Evolutionary conservation across 2,888 invertebrate species (phyloP).

Genomic region (Autographa pulchrina): DNA sequence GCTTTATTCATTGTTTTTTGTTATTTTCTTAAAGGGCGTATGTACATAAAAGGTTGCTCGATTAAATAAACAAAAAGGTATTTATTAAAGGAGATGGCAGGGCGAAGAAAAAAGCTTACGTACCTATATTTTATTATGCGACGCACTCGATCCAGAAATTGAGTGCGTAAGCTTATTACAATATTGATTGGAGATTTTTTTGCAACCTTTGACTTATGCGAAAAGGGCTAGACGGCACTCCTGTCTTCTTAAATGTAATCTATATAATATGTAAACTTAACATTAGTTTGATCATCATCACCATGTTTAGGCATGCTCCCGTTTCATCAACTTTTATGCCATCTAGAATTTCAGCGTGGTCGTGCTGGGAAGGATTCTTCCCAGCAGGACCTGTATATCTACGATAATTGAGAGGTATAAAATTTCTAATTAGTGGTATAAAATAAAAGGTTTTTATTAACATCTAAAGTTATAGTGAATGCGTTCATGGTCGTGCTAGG

Average conservation of each 20-base stretch:
- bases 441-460: too few species aligned
- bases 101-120: not conserved
- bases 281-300: too few species aligned
- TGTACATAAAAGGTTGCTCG: not conserved
- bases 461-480: too few species aligned
- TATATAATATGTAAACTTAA: not conserved
- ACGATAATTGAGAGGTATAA: too few species aligned
- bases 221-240: not conserved
- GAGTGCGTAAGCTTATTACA: conserved; percentile 8
- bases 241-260: not conserved
- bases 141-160: not conserved
- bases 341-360: too few species aligned
- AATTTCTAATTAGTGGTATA: too few species aligned
- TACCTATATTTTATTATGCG: not conserved
- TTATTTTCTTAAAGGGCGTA: conserved; percentile 7
- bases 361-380: too few species aligned
- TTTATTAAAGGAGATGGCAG: not conserved
- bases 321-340: too few species aligned
- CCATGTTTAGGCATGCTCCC: too few species aligned
- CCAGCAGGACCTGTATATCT: too few species aligned
- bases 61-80: conserved; percentile 5
- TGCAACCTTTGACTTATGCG: not conserved
- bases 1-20: conserved; percentile 37
- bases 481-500: too few species aligned
- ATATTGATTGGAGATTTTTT: not conserved